Conservation (phyloP, 2,888 invertebrate species). For the Pollenia angustigena region DNA sequence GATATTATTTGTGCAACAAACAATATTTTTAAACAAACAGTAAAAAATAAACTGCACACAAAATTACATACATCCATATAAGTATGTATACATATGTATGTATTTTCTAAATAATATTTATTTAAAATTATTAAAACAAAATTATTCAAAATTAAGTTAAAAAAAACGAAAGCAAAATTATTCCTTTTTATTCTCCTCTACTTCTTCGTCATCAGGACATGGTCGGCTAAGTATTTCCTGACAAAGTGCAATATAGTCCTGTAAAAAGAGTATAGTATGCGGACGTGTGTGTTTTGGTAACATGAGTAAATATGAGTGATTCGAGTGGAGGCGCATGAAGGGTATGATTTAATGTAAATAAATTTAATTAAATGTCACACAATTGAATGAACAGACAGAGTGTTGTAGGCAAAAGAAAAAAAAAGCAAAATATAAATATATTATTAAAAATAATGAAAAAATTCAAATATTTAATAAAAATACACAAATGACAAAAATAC, state of each 20-base stretch:
- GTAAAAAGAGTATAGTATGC: conserved; percentile 65
- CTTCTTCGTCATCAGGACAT: conserved; percentile 82
- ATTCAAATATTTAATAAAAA: background rate
- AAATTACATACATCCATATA: background rate
- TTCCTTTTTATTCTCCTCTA: conserved; percentile 74
- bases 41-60: conserved; percentile 9
- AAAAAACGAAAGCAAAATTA: conserved; percentile 45
- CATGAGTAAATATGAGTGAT: conserved; percentile 2
- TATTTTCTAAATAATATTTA: too few relatives aligned
- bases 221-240: conserved; percentile 84
- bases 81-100: too few relatives aligned
- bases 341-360: conserved; percentile 16
- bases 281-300: conserved; percentile 12
- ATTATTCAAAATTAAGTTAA: conserved; percentile 14
- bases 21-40: background rate
- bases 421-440: conserved; percentile 43
- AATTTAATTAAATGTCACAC: conserved; percentile 34
- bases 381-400: conserved; percentile 48
- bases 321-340: background rate
- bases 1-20: background rate
- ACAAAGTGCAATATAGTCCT: conserved; percentile 83
- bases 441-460: conserved; percentile 20
- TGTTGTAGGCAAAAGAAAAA: conserved; percentile 52
- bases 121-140: conserved; percentile 8
- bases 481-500: too few relatives aligned